Evolutionary conservation across 2,888 invertebrate species (phyloP).

Genomic region (Buathra laborator): DNA sequence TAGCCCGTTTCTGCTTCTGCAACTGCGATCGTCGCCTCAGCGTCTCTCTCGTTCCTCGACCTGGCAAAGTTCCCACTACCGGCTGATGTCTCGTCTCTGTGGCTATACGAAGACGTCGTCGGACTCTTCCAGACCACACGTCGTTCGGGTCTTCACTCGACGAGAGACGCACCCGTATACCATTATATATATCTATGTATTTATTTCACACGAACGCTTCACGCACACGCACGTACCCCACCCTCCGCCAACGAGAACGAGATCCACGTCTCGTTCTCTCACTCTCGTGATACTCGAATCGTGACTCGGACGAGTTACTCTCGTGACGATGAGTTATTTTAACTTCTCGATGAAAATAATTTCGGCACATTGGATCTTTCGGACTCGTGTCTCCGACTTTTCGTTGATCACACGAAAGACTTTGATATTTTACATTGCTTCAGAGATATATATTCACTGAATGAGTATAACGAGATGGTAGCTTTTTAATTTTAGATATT

Average conservation of each 20-base stretch:
- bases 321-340: slow-evolving; percentile 66
- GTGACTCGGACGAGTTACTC: slow-evolving; percentile 59
- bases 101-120: slow-evolving; percentile 23
- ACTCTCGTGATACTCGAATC: slow-evolving; percentile 61
- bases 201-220: slow-evolving; percentile 1
- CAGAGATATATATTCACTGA: neutral
- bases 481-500: no score
- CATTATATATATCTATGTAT: neutral
- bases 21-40: slow-evolving; percentile 59
- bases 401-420: slow-evolving; percentile 5
- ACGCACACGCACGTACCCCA: no score
- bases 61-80: slow-evolving; percentile 67
- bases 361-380: slow-evolving; percentile 52
- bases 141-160: slow-evolving; percentile 5
- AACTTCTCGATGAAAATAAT: slow-evolving; percentile 63
- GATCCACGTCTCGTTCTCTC: slow-evolving; percentile 41
- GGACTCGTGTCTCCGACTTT: slow-evolving; percentile 8
- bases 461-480: no score
- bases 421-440: slow-evolving; percentile 25
- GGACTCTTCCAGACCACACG: neutral
- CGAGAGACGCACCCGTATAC: neutral
- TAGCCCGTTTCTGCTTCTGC: slow-evolving; percentile 27
- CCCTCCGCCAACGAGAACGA: neutral
- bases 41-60: slow-evolving; percentile 61
- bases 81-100: slow-evolving; percentile 29